Conservation (phyloP, 2,888 invertebrate genomes). For the Panzeria rudis region DNA sequence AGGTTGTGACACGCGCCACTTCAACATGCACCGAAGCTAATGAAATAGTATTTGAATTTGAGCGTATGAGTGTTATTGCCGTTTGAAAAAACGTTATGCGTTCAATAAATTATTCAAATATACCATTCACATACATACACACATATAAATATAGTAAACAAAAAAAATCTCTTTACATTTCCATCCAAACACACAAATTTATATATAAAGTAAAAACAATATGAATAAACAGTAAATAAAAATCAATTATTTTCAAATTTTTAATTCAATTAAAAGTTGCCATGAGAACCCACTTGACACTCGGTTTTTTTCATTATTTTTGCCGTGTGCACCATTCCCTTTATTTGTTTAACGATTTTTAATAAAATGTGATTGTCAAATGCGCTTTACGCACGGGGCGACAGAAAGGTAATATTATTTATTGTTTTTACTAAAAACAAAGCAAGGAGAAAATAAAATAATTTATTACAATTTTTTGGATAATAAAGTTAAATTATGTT, state of each 20-base stretch:
- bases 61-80: background rate
- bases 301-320: constrained; percentile 35
- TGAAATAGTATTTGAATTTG: constrained; percentile 33
- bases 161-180: background rate
- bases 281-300: constrained; percentile 68
- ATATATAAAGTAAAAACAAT: background rate
- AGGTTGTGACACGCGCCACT: constrained; percentile 44
- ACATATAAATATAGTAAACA: background rate
- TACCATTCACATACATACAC: background rate
- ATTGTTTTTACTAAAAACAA: constrained; percentile 14
- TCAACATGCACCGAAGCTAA: constrained; percentile 22
- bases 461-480: constrained; percentile 43
- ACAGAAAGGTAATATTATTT: background rate
- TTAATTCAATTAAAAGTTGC: constrained; percentile 66
- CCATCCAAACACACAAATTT: background rate
- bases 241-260: constrained; percentile 42
- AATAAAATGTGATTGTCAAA: constrained; percentile 45
- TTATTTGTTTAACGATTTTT: constrained; percentile 32
- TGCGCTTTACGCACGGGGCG: background rate
- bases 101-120: constrained; percentile 14
- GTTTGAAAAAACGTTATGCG: background rate
- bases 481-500: constrained; percentile 53
- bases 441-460: constrained; percentile 38
- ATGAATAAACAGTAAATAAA: constrained; percentile 19
- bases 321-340: background rate